These are phyloP conservation scores for Geophilus truncorum DNA, from an alignment of 2,888 invertebrate species.

Conservation along the genomic window DNA sequence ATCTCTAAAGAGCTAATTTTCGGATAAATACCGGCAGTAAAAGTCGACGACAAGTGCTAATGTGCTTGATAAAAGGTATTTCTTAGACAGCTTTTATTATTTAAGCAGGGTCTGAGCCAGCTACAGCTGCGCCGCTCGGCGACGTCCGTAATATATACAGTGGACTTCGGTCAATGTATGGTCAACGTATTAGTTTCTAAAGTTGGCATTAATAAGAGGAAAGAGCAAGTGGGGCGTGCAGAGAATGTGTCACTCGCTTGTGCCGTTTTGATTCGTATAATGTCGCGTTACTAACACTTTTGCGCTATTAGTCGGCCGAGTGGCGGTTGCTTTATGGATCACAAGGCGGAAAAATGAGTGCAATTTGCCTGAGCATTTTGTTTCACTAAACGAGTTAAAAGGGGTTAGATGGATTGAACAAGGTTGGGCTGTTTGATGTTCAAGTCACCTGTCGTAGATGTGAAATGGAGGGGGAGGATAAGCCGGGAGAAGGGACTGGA, in stretches of 20 bases:
- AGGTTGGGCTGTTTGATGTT: constrained; percentile 14
- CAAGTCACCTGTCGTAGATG: not conserved
- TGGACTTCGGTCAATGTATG: not conserved
- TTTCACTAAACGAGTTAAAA: constrained; percentile 27
- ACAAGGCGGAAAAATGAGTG: constrained; percentile 24
- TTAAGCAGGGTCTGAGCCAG: not conserved
- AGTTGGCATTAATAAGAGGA: constrained; percentile 7
- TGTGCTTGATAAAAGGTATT: not conserved
- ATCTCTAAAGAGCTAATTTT: not conserved
- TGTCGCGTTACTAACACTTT: constrained; percentile 13
- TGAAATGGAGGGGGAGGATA: not conserved
- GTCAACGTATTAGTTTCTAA: not conserved
- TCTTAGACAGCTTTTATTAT: not conserved
- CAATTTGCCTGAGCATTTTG: constrained; percentile 7
- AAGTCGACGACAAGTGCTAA: not conserved
- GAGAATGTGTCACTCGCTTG: not conserved
- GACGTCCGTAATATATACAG: not conserved
- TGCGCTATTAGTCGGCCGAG: constrained; percentile 14
- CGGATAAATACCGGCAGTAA: not conserved
- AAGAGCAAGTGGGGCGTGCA: not conserved
- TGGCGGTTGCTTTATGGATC: constrained; percentile 17
- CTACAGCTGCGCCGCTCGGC: not conserved
- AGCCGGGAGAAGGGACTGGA: not conserved
- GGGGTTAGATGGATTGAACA: constrained; percentile 27
- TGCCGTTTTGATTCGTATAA: constrained; percentile 13